A percentile compares a stretch with the other conserved stretches of the same genome.
These are phyloP conservation scores for Thaumetopoea pityocampa DNA, from an alignment of 1,140 invertebrate species.

Conservation along the genomic window DNA sequence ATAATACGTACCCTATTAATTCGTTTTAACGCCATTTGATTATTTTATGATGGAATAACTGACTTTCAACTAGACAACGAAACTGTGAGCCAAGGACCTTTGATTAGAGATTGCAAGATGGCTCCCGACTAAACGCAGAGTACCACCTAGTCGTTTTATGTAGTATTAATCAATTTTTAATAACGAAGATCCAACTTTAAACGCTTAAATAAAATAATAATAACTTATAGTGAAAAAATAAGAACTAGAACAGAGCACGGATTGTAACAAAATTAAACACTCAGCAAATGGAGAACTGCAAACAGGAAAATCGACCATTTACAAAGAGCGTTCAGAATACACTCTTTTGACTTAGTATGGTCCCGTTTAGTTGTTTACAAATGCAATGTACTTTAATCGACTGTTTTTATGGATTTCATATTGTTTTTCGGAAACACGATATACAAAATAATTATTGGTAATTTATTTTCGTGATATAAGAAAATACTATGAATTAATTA, in stretches of 20 bases:
- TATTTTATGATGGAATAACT: constrained; percentile 76
- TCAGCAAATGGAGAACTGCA: constrained; percentile 69
- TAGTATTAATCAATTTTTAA: constrained; percentile 56
- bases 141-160: constrained; percentile 77
- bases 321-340: constrained; percentile 59
- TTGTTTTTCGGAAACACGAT: too few species aligned
- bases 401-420: too few species aligned
- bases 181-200: constrained; percentile 51
- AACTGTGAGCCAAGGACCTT: constrained; percentile 80
- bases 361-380: constrained; percentile 7
- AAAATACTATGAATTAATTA: too few species aligned
- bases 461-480: too few species aligned
- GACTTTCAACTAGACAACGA: constrained; percentile 80
- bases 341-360: constrained; percentile 35
- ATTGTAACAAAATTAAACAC: constrained; percentile 69
- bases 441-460: too few species aligned
- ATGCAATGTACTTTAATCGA: too few species aligned
- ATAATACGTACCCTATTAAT: constrained; percentile 93
- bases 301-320: constrained; percentile 76
- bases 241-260: constrained; percentile 58
- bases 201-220: constrained; percentile 65
- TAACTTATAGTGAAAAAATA: constrained; percentile 71
- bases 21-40: constrained; percentile 95
- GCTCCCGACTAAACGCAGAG: constrained; percentile 80
- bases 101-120: constrained; percentile 82